Percentiles rank a stretch among this genome's conserved stretches.
These are phyloP conservation scores for Cataglyphis cursor DNA, from an alignment of 2,888 invertebrate genomes.

Conservation along the genomic window DNA sequence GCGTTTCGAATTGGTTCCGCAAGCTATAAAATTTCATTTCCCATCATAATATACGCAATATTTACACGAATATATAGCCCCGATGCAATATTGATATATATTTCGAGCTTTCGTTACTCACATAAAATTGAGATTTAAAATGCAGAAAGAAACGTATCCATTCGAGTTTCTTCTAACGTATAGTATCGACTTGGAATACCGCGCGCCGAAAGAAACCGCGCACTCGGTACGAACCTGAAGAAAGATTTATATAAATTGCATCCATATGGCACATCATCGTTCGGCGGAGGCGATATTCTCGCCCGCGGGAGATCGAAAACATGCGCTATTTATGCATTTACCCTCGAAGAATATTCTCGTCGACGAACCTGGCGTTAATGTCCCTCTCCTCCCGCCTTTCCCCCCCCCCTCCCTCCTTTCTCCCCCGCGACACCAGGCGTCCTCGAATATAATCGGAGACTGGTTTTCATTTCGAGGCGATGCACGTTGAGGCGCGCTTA, in stretches of 20 bases:
- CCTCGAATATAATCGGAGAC: constrained; percentile 43
- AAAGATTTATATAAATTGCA: not conserved
- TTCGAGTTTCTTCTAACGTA: not conserved
- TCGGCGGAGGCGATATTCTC: not conserved
- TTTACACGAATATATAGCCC: not conserved
- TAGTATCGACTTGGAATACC: not conserved
- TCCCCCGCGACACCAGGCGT: not conserved
- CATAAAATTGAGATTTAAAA: not conserved
- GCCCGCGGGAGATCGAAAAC: constrained; percentile 31
- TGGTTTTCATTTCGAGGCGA: constrained; percentile 44
- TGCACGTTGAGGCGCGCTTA: constrained; percentile 40
- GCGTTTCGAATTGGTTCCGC: not conserved
- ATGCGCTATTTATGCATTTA: constrained; percentile 4
- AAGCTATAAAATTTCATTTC: constrained; percentile 34
- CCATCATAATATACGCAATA: constrained; percentile 5
- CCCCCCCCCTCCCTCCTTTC: not conserved
- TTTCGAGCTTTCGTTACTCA: not conserved
- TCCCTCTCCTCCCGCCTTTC: not conserved
- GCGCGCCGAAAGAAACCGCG: not conserved
- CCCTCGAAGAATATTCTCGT: not conserved
- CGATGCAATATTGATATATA: not conserved
- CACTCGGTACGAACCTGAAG: not conserved
- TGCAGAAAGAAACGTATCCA: not conserved
- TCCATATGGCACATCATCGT: constrained; percentile 1
- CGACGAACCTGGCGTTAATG: not conserved